Evolutionary conservation across 2,797 vertebrate species (phyloP).

Genomic region (Catharus ustulatus): DNA sequence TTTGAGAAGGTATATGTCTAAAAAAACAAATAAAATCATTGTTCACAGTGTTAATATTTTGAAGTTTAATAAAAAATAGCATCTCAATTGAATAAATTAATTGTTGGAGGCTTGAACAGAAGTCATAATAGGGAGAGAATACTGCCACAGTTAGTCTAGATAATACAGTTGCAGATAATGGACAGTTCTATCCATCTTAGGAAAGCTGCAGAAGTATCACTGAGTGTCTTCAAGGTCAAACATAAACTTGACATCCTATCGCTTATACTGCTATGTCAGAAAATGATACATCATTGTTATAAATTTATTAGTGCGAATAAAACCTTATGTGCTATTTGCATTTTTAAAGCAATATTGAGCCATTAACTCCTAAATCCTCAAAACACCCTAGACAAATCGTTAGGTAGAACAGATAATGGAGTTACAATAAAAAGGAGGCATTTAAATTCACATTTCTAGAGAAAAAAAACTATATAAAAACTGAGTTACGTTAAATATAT

Average conservation of each 20-base stretch:
- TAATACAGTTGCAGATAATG: constrained; percentile 22
- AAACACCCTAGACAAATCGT: not conserved
- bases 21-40: not conserved
- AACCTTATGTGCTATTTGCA: not conserved
- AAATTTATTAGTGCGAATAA: constrained; percentile 24
- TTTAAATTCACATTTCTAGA: not conserved
- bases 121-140: constrained; percentile 18
- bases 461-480: not conserved
- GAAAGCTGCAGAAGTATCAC: constrained; percentile 27
- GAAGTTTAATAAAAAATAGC: constrained; percentile 23
- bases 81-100: constrained; percentile 15
- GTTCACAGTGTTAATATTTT: not conserved
- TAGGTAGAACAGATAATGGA: not conserved
- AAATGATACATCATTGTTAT: constrained; percentile 4
- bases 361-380: constrained; percentile 16
- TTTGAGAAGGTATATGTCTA: not conserved
- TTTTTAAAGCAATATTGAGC: constrained; percentile 18
- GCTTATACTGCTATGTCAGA: not conserved
- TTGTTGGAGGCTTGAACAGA: constrained; percentile 16
- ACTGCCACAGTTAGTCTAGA: constrained; percentile 25
- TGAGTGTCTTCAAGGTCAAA: constrained; percentile 41
- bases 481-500: not conserved
- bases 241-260: not conserved
- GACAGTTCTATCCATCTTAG: constrained; percentile 13
- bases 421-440: not conserved